Evolutionary conservation across 2,113 vertebrate species (phyloP), one percentile per base, ranked within the genome.

Genomic region (Tympanuchus pallidicinctus): DNA sequence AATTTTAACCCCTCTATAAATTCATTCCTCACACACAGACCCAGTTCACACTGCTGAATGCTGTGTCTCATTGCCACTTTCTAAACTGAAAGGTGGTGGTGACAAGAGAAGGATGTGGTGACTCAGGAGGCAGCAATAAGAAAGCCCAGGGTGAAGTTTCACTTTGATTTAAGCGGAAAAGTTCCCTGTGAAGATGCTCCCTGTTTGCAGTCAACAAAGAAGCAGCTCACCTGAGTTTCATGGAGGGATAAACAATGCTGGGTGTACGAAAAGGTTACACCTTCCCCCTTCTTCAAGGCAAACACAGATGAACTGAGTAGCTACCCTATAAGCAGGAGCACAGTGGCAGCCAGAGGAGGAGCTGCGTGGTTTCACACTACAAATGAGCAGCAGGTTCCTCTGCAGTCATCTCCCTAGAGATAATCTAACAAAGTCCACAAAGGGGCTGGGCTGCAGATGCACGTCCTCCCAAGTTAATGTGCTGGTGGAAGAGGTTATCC

Each of bases 21-120:
- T 60, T 80, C 48, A 78, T 43, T 38, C 40, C 42, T 93, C 63
- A n/a, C 21, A 59, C 12, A 34, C 19, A 75, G 25, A 57, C 22
- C 10, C 30, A 30, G 17, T 90, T 88, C 47, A 88, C 42, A 19
- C 32, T 36, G 52, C 69, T 77, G 28, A 77, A 78, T 24, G 11
- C 45, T 0, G 0, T 34, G 70, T 67, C 27, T 94, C 19, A 8
- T 59, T 80, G 79, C 57, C 50, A 60, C 90, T 81, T 86, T 88
- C 69, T 84, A n/a, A 83, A 86, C 42, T 70, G 56, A 88, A 81
- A 88, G 56, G 60, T 86, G 85, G 61, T 48, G 8, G 17, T 61
- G 79, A 78, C 72, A 91, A 80, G 64, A 92, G 84, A 92, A 96
- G 90, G 92, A 96, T 96, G 93, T 91, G 86, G 90, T 67, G 83